These are phyloP conservation scores for Margaritifera margaritifera DNA, from an alignment of 2,888 invertebrate species.

Conservation along the genomic window DNA sequence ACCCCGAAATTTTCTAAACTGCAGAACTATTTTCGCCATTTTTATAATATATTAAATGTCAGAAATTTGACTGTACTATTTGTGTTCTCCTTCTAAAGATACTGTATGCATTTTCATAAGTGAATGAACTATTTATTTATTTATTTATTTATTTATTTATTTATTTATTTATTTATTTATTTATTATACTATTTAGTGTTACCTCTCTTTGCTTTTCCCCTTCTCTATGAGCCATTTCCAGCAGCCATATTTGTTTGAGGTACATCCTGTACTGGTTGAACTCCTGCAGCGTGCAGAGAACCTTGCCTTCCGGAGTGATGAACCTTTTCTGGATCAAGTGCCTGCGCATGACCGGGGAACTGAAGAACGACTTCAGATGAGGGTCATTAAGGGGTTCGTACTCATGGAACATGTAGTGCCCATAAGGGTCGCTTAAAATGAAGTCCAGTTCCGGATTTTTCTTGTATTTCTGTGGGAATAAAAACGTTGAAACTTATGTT, in stretches of 20 bases:
- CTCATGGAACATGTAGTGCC: slow-evolving; percentile 49
- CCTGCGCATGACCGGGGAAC: slow-evolving; percentile 39
- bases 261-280: slow-evolving; percentile 80
- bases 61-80: no score
- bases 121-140: no score
- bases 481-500: slow-evolving; percentile 3
- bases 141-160: no score
- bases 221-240: slow-evolving; percentile 33
- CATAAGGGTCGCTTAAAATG: slow-evolving; percentile 61
- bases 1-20: no score
- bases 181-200: no score
- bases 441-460: slow-evolving; percentile 53
- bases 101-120: no score
- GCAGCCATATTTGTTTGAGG: slow-evolving; percentile 66
- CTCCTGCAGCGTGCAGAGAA: slow-evolving; percentile 79
- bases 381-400: slow-evolving; percentile 66
- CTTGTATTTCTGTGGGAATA: slow-evolving; percentile 42
- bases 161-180: no score
- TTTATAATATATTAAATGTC: no score
- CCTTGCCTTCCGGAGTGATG: slow-evolving; percentile 78
- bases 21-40: no score
- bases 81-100: no score
- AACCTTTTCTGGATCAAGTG: slow-evolving; percentile 72
- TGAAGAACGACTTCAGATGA: slow-evolving; percentile 54
- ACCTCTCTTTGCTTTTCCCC: no score